Percentiles rank a stretch among this genome's conserved stretches.
Conservation (phyloP, 2,888 invertebrate genomes). For the Nomada fabriciana region DNA sequence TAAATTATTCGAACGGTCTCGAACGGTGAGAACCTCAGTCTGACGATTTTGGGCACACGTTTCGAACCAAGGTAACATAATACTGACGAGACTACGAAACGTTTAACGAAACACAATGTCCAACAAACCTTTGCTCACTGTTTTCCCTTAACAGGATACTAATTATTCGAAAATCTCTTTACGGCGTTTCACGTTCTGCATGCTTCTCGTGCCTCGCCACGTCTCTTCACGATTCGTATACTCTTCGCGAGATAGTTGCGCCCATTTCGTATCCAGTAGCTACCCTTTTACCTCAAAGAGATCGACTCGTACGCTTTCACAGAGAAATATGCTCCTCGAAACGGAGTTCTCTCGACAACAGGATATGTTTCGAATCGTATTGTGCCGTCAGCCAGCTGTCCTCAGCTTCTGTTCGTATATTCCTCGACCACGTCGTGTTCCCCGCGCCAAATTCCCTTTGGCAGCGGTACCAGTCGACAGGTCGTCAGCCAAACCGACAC, state of each 20-base stretch:
- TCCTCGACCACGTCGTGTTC: conserved; percentile 3
- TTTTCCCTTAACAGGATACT: conserved; percentile 8
- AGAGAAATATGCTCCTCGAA: not conserved
- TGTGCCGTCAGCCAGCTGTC: not conserved
- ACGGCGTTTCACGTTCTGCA: not conserved
- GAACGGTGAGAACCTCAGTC: not conserved
- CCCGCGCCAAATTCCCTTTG: conserved; percentile 46
- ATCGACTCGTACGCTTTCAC: not conserved
- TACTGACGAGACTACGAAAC: conserved; percentile 37
- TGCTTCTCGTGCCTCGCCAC: too few species aligned
- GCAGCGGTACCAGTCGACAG: conserved; percentile 6
- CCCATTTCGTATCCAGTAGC: not conserved
- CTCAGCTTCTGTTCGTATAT: not conserved
- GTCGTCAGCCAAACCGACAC: not conserved
- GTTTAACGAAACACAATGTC: conserved; percentile 25
- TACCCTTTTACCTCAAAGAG: not conserved
- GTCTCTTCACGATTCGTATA: conserved; percentile 53
- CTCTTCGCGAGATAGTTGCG: conserved; percentile 43
- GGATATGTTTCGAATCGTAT: conserved; percentile 61
- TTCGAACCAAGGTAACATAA: conserved; percentile 15
- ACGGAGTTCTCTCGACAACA: conserved; percentile 27
- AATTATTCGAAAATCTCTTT: conserved; percentile 28
- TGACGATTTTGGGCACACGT: not conserved
- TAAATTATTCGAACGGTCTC: too few species aligned
- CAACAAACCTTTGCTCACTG: not conserved